These are phyloP conservation scores for Corythornis cristatus DNA, from an alignment of 2,113 vertebrate genomes.

Conservation along the genomic window DNA sequence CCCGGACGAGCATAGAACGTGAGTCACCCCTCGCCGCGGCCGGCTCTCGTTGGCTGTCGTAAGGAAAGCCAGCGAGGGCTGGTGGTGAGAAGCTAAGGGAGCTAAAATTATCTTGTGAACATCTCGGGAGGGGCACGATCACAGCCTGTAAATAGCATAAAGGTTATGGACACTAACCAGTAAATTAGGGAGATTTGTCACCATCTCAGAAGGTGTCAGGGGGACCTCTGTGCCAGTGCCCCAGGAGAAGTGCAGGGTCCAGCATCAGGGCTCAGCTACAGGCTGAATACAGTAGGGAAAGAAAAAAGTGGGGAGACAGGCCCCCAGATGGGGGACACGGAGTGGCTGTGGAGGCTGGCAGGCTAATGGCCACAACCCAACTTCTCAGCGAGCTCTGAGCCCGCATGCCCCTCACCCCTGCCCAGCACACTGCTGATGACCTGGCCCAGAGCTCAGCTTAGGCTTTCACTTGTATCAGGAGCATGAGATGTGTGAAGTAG, in stretches of 20 bases:
- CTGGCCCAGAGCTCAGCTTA: accelerated
- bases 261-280: not conserved
- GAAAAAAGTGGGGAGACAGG: not conserved
- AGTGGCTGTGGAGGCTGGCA: accelerated
- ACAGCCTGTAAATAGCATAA: not conserved
- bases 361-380: accelerated
- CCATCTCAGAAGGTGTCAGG: not conserved
- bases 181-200: conserved; percentile 31
- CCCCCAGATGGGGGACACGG: not conserved
- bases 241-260: not conserved
- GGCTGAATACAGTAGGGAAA: not conserved
- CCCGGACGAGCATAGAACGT: conserved; percentile 7
- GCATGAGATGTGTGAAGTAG: not conserved
- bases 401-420: accelerated
- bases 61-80: not conserved
- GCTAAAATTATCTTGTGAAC: conserved; percentile 29
- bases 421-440: not conserved
- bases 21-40: not conserved
- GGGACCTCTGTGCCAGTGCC: not conserved
- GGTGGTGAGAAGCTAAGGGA: not conserved
- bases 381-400: accelerated
- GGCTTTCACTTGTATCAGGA: not conserved
- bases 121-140: not conserved
- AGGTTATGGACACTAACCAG: not conserved
- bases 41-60: not conserved